Evolutionary conservation across 2,113 vertebrate genomes (phyloP).

Genomic region (Eleginops maclovinus): DNA sequence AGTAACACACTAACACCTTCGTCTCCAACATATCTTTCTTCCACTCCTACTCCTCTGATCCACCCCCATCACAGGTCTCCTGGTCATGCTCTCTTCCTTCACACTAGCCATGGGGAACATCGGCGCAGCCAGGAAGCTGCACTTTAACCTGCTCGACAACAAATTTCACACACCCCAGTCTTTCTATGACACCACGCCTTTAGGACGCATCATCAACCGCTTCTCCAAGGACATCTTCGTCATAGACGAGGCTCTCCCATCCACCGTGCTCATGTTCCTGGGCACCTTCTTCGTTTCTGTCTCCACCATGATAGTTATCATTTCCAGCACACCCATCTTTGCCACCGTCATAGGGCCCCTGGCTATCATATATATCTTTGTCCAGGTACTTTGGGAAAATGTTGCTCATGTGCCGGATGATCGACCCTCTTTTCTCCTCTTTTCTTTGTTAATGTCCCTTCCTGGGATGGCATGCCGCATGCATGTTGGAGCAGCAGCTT

Average conservation of each 20-base stretch:
- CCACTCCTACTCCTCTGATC: constrained; percentile 52
- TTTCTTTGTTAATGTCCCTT: constrained; percentile 16
- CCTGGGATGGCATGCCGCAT: constrained; percentile 49
- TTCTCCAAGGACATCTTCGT: constrained; percentile 96
- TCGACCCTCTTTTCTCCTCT: constrained; percentile 8
- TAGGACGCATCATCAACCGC: constrained; percentile 95
- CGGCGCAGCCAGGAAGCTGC: constrained; percentile 87
- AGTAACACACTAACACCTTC: constrained; percentile 16
- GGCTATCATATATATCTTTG: constrained; percentile 88
- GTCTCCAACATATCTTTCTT: constrained; percentile 26
- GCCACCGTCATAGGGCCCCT: constrained; percentile 88
- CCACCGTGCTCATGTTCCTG: constrained; percentile 91
- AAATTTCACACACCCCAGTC: constrained; percentile 93
- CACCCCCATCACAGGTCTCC: constrained; percentile 82
- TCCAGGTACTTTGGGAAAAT: constrained; percentile 87
- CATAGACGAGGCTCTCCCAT: constrained; percentile 91
- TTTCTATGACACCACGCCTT: constrained; percentile 96
- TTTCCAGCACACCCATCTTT: constrained; percentile 91
- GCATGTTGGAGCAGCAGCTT: constrained; percentile 45
- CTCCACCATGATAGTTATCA: constrained; percentile 91
- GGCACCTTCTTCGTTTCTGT: constrained; percentile 86
- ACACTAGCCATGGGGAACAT: constrained; percentile 90
- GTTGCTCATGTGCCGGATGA: constrained; percentile 1
- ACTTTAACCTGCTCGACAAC: constrained; percentile 89
- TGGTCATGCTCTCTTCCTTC: constrained; percentile 90